Evolutionary conservation across 2,888 invertebrate genomes (phyloP), one percentile per base, ranked within the genome.

Genomic region (Cephus pygmeus): DNA sequence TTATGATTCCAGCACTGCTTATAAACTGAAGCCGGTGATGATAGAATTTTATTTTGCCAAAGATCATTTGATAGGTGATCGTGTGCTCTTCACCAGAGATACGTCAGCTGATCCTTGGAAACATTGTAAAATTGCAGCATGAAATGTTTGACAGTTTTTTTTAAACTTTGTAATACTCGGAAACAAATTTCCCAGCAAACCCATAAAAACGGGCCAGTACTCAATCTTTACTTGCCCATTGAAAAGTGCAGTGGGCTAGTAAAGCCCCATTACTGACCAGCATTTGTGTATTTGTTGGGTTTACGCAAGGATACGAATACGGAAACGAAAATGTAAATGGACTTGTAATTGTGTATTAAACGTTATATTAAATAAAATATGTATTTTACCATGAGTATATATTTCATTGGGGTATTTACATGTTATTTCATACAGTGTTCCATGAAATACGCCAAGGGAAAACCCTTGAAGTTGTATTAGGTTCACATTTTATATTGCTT

Each of bases 21-120:
- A 92, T 85, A 92, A 92, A 87, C 83, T 93, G 69, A 78, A 87
- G 6, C 93, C 93, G 1, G 85, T 86, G 1, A 87, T 86, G 77
- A 90, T 93, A 83, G 93, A 93, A 80, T 93, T 93, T 84, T 93
- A 93, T 82, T 91, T 88, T 75, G 88, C 92, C 1, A 82, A 86
- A 73, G 90, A 91, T 76, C 84, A 89, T 36, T 84, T 88, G 15
- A 93, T 93, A 81, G 92, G 89, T 0, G 93, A 93, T 85, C 87
- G 93, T 81, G 84, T 93, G 3, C 80, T 90, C 34, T 93, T 92
- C 81, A 82, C 83, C 34, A 90, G 88, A 81, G 83, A 88, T 40
- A 69, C 75, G 0, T 82, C 80, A 34, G 81, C 83, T n/a, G 81
- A 80, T 34, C 75, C 79, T 1, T 92, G 92, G 92, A 85, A 85